Base-by-base conservation (phyloP, 2,888 invertebrate genomes). In the Nemapogon koenigi region DNA sequence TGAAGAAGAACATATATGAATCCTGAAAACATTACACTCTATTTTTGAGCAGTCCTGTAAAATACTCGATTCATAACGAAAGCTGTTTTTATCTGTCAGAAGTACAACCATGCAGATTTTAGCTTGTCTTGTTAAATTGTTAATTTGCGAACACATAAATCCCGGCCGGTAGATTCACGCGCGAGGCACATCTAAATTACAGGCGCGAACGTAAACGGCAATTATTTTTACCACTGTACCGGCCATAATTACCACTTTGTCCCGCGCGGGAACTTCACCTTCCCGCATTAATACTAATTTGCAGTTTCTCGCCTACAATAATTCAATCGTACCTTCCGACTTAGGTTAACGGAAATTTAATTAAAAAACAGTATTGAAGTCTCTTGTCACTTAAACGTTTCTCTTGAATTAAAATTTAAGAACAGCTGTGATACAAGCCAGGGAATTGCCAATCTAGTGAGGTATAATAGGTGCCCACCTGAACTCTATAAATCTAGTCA, bases 151-250 rank as follows among this genome's bases (percentile, higher is more conserved):
- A n/a, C n/a, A n/a, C n/a, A n/a, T n/a, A n/a, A n/a, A n/a, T 37
- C 28, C 28, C 28, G 37, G 27, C 16, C 27, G 22, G 37, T 28
- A 28, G 50, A 57, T 59, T 59, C 57, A 54, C 43, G 48, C 59
- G n/a, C 59, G 62, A 63, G 57, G 56, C 60, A 59, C 60, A 64
- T 57, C 61, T 59, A 59, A 69, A 70, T 61, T 69, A 69, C 43
- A 14, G 18, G 4, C 10, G 31, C 17, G 16, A 31, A 31, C 31
- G 33, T 19, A 33, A 33, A 33, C 17, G 37, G 41, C 45, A 45
- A 44, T 47, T 43, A 47, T 45, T 47, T 47, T 43, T 45, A 43
- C 45, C 42, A 41, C 35, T 40, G 41, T 38, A 40, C 33, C 38
- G 40, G 37, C 39, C 41, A 40, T 46, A 42, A 46, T 45, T 42